phyloP scores from a whole-genome alignment of 2,888 invertebrate species.

The Drosophila monieri region DNA sequence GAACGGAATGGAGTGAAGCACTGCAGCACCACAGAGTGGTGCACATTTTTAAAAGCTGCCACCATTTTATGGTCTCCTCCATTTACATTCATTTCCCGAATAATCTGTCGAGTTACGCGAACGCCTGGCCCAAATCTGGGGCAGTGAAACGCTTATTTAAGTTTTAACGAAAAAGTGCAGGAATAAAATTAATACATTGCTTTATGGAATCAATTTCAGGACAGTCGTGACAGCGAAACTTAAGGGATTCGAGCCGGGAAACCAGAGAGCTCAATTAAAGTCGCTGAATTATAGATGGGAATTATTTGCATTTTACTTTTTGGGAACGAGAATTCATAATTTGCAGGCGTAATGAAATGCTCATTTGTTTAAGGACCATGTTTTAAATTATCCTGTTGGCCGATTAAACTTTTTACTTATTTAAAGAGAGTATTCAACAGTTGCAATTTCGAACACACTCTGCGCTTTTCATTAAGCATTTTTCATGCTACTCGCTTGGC shows the following conservation, averaged over 20 bases:
- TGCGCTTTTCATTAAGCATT: slow-evolving; percentile 68
- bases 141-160: slow-evolving; percentile 22
- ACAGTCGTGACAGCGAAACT: background rate
- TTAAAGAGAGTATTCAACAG: slow-evolving; percentile 5
- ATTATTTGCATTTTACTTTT: background rate
- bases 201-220: background rate
- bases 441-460: slow-evolving; percentile 35
- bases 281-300: background rate
- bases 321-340: no score
- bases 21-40: slow-evolving; percentile 24
- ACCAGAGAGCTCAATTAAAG: background rate
- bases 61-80: slow-evolving; percentile 66
- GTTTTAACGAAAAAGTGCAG: background rate
- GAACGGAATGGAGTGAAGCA: slow-evolving; percentile 13
- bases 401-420: background rate
- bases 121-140: slow-evolving; percentile 28
- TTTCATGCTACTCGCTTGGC: slow-evolving; percentile 48
- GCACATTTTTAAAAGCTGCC: slow-evolving; percentile 53
- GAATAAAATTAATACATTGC: slow-evolving; percentile 9
- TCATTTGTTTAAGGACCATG: background rate
- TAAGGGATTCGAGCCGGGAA: background rate
- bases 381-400: background rate
- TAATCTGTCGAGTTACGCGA: slow-evolving; percentile 42
- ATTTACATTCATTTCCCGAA: slow-evolving; percentile 66
- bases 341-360: background rate